Percentiles rank a stretch among this genome's conserved stretches.
These are phyloP conservation scores for Argopecten irradians DNA, from an alignment of 1,140 invertebrate genomes.

Conservation along the genomic window DNA sequence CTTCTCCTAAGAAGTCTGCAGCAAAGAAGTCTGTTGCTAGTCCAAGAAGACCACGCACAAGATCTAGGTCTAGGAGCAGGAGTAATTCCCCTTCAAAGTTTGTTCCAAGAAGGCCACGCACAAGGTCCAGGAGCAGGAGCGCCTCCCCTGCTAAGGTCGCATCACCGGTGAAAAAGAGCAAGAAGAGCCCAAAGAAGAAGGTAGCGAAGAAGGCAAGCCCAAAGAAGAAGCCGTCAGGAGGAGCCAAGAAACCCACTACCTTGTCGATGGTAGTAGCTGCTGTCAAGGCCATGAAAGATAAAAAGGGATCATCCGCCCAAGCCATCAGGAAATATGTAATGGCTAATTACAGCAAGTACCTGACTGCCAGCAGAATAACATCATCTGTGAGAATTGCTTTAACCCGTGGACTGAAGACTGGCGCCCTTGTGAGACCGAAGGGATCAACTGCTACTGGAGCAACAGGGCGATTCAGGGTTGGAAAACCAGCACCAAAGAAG, in stretches of 20 bases:
- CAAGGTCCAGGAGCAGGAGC: slow-evolving; percentile 29
- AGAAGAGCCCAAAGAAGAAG: slow-evolving; percentile 34
- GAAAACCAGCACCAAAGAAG: slow-evolving; percentile 29
- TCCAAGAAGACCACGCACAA: not conserved
- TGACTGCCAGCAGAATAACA: slow-evolving; percentile 21
- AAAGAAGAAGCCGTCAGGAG: not conserved
- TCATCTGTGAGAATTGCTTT: slow-evolving; percentile 38
- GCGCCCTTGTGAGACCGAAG: slow-evolving; percentile 44
- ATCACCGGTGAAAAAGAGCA: slow-evolving; percentile 14
- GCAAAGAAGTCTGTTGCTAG: not conserved
- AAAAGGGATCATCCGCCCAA: slow-evolving; percentile 62
- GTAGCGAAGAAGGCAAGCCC: not conserved
- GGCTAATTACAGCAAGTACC: slow-evolving; percentile 57
- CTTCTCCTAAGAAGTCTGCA: not conserved
- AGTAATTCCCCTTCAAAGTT: not conserved
- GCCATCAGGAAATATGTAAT: slow-evolving; percentile 72
- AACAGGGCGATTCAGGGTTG: slow-evolving; percentile 40
- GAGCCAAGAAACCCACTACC: slow-evolving; percentile 39
- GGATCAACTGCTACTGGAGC: slow-evolving; percentile 40
- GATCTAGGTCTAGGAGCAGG: not conserved
- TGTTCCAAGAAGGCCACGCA: not conserved
- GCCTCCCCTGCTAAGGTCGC: not conserved
- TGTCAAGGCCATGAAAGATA: slow-evolving; percentile 54
- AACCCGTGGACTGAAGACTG: slow-evolving; percentile 33
- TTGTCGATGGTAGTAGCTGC: slow-evolving; percentile 50